Conservation (phyloP, 2,113 vertebrate genomes). For the Indicator maculatus region DNA sequence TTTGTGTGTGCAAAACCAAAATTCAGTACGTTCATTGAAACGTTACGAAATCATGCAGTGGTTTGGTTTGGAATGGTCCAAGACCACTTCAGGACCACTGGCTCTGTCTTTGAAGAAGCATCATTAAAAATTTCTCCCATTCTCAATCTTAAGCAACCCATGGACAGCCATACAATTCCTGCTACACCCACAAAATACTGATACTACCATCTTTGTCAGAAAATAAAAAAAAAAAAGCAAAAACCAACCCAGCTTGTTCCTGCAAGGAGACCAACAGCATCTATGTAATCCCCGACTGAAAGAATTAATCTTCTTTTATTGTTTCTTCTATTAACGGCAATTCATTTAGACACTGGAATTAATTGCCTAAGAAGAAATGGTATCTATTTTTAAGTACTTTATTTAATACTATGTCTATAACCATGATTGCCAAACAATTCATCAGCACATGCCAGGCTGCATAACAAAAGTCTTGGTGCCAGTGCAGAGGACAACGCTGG, state of each 20-base stretch:
- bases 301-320: neutral
- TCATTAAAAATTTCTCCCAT: neutral
- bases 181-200: neutral
- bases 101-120: neutral
- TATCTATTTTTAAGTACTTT: neutral
- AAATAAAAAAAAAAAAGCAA: neutral
- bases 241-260: neutral
- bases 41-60: too few species aligned
- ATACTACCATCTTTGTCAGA: neutral
- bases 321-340: neutral
- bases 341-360: neutral
- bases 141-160: neutral
- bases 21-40: too few species aligned
- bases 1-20: rapidly evolving
- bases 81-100: neutral
- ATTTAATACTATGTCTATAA: neutral
- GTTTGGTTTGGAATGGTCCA: too few species aligned
- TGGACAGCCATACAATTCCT: neutral
- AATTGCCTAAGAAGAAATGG: neutral
- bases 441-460: neutral
- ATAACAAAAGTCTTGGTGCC: neutral
- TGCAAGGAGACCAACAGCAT: neutral
- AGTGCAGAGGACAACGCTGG: neutral
- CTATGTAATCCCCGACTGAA: neutral
- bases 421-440: neutral